Evolutionary conservation across 2,888 invertebrate genomes (phyloP).

Genomic region (Campoletis raptor): DNA sequence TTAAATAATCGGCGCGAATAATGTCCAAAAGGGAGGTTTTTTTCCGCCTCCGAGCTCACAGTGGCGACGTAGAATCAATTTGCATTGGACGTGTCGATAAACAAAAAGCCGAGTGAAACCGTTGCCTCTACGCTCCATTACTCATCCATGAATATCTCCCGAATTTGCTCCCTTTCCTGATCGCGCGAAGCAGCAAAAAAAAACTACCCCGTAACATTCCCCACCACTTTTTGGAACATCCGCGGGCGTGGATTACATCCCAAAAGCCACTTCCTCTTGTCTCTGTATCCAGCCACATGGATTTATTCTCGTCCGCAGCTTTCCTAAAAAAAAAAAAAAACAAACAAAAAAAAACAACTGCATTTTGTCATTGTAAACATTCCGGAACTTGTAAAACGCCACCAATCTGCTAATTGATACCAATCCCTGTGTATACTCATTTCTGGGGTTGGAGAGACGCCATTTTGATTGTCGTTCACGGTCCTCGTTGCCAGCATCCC

Average conservation of each 20-base stretch:
- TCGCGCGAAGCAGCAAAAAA: background rate
- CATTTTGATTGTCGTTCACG: slow-evolving; percentile 36
- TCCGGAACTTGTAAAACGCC: slow-evolving; percentile 39
- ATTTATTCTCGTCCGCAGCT: background rate
- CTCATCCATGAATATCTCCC: slow-evolving; percentile 39
- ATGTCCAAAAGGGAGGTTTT: slow-evolving; percentile 48
- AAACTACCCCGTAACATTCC: slow-evolving; percentile 7
- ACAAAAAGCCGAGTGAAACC: slow-evolving; percentile 27
- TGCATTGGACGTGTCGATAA: slow-evolving; percentile 50
- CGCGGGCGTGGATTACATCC: slow-evolving; percentile 33
- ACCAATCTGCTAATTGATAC: slow-evolving; percentile 63
- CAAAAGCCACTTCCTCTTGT: slow-evolving; percentile 11
- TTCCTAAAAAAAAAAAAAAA: slow-evolving; percentile 18
- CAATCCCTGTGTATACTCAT: slow-evolving; percentile 4
- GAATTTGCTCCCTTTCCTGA: slow-evolving; percentile 7
- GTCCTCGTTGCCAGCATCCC: background rate
- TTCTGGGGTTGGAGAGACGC: background rate
- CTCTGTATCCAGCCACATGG: background rate
- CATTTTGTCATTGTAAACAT: slow-evolving; percentile 13
- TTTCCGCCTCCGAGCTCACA: background rate
- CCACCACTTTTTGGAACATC: background rate
- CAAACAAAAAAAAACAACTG: slow-evolving; percentile 21
- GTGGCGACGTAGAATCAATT: slow-evolving; percentile 1
- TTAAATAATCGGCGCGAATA: slow-evolving; percentile 64
- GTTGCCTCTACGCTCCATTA: slow-evolving; percentile 61